phyloP scores from a whole-genome alignment of 2,888 invertebrate genomes.

The Caradrina kadenii region DNA sequence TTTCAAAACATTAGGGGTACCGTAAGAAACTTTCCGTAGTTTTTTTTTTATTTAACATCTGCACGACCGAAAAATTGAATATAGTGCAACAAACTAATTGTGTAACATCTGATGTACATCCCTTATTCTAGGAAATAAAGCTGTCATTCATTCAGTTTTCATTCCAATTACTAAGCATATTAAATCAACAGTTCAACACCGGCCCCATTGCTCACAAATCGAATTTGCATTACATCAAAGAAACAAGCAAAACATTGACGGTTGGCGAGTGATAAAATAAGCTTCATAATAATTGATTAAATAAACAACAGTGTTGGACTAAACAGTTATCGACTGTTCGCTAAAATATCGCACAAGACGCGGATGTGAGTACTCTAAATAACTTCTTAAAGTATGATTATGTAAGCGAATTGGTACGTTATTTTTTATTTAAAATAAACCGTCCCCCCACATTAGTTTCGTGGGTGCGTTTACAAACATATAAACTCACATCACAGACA shows the following conservation, averaged over 20 bases:
- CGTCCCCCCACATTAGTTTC: too few species aligned
- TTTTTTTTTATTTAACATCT: not conserved
- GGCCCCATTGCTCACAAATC: constrained; percentile 38
- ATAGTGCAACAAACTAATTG: too few species aligned
- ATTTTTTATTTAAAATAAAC: too few species aligned
- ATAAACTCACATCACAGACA: too few species aligned
- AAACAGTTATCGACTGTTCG: constrained; percentile 57
- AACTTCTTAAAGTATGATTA: constrained; percentile 19
- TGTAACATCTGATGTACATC: too few species aligned
- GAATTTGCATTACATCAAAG: constrained; percentile 51
- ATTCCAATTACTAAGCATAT: constrained; percentile 37
- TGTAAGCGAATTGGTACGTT: constrained; percentile 10
- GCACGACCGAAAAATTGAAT: too few species aligned
- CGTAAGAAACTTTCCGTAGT: too few species aligned
- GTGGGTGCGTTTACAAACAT: too few species aligned
- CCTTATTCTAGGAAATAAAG: too few species aligned
- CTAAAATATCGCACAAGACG: constrained; percentile 59
- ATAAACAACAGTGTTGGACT: constrained; percentile 59
- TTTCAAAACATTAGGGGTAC: too few species aligned
- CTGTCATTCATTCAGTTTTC: too few species aligned
- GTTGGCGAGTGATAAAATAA: constrained; percentile 39
- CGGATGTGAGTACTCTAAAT: constrained; percentile 35
- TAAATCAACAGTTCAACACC: constrained; percentile 28
- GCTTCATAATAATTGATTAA: constrained; percentile 59
- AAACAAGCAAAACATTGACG: constrained; percentile 15